A percentile compares a stretch with the other conserved stretches of the same genome.
Evolutionary conservation across 2,797 vertebrate genomes (phyloP).

Genomic region (Hoplostethus mediterraneus): DNA sequence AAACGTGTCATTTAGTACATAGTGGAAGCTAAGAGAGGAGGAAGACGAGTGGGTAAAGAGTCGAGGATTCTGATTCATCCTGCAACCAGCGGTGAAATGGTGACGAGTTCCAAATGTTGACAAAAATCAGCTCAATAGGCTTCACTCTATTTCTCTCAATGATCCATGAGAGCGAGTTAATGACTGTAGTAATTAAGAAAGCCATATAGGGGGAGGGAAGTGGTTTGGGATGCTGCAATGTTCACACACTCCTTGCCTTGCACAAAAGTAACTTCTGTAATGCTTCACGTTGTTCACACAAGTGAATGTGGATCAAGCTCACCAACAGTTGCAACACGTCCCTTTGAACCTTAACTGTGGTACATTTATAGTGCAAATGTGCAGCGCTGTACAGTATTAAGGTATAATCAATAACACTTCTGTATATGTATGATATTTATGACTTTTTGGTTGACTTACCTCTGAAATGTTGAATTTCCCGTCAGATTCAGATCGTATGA

Average conservation of each 20-base stretch:
- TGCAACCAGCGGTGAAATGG: too few relatives aligned
- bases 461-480: conserved; percentile 42
- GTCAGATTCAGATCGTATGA: conserved; percentile 34
- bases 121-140: too few relatives aligned
- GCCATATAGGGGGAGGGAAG: conserved; percentile 30
- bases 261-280: conserved; percentile 35
- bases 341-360: conserved; percentile 20
- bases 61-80: too few relatives aligned
- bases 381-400: conserved; percentile 44
- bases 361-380: conserved; percentile 19
- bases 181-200: conserved; percentile 18
- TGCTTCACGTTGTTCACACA: conserved; percentile 25
- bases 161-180: too few relatives aligned
- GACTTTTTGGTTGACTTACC: conserved; percentile 25
- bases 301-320: conserved; percentile 12
- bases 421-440: conserved; percentile 38
- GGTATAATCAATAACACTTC: conserved; percentile 28
- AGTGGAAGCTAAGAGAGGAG: too few relatives aligned
- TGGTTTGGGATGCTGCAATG: conserved; percentile 2
- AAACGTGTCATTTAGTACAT: too few relatives aligned
- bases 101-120: too few relatives aligned
- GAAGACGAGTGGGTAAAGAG: too few relatives aligned
- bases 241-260: conserved; percentile 59
- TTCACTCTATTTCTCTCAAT: too few relatives aligned
- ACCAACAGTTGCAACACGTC: conserved; percentile 11